Conservation (phyloP, 92 coral and sea anemone genomes). For the Chrysogorgia sp. region DNA sequence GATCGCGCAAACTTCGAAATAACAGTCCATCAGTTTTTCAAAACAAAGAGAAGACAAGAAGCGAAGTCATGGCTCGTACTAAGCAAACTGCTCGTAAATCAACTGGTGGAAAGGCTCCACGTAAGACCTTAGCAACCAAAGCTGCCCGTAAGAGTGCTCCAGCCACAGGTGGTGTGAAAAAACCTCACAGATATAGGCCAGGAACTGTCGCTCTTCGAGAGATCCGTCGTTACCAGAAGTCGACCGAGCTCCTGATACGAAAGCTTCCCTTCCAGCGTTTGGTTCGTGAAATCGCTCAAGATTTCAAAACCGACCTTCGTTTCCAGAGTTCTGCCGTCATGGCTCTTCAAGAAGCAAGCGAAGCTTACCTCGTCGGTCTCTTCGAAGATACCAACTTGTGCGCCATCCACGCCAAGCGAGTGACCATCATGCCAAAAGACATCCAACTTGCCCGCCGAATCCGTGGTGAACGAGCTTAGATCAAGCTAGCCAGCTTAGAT, state of each 20-base stretch:
- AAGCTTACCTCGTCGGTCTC: slow-evolving; percentile 98
- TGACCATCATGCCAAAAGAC: slow-evolving; percentile 99
- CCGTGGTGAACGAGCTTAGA: slow-evolving; percentile 93
- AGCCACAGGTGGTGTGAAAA: slow-evolving; percentile 97
- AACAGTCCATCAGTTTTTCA: too few relatives aligned
- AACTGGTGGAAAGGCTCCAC: slow-evolving; percentile 98
- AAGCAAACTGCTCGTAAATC: slow-evolving; percentile 97
- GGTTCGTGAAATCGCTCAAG: too few relatives aligned
- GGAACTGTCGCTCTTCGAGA: slow-evolving; percentile 99
- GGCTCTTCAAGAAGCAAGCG: slow-evolving; percentile 99
- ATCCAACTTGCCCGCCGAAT: slow-evolving; percentile 99
- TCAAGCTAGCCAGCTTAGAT: too few relatives aligned
- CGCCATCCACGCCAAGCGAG: slow-evolving; percentile 99
- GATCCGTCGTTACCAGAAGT: slow-evolving; percentile 99
- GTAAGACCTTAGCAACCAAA: slow-evolving; percentile 93
- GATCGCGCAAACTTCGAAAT: too few relatives aligned
- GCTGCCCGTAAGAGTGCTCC: slow-evolving; percentile 99
- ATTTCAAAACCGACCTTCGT: too few relatives aligned
- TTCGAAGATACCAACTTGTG: slow-evolving; percentile 99
- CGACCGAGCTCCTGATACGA: slow-evolving; percentile 98
- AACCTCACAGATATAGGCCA: slow-evolving; percentile 99
- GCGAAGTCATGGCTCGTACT: slow-evolving; percentile 97
- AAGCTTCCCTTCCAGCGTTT: too few relatives aligned
- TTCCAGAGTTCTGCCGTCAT: too few relatives aligned
- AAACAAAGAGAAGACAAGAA: too few relatives aligned